Evolutionary conservation across 1,140 invertebrate species (phyloP).

Genomic region (Cheumatopsyche charites): DNA sequence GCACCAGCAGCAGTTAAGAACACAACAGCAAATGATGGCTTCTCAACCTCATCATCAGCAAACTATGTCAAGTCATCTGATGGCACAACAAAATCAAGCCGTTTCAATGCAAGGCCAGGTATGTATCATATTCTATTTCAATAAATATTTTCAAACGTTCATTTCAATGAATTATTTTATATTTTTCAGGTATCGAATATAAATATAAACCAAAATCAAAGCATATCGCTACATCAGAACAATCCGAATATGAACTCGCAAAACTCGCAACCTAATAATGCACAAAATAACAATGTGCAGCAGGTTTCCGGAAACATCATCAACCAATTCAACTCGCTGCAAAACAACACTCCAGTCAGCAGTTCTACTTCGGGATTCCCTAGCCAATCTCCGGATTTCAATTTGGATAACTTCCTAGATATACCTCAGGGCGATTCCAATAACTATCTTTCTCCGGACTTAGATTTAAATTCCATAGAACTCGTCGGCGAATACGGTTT

Average conservation of each 20-base stretch:
- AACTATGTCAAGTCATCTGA: slow-evolving; percentile 56
- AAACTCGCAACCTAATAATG: slow-evolving; percentile 26
- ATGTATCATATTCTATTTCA: slow-evolving; percentile 4
- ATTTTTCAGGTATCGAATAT: slow-evolving; percentile 65
- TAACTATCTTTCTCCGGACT: slow-evolving; percentile 76
- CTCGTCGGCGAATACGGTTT: slow-evolving; percentile 52
- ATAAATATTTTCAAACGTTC: slow-evolving; percentile 21
- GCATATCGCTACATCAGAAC: slow-evolving; percentile 64
- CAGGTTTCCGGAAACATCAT: slow-evolving; percentile 46
- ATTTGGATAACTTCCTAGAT: slow-evolving; percentile 76
- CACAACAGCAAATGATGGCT: slow-evolving; percentile 60
- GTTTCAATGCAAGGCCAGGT: slow-evolving; percentile 62
- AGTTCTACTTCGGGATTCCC: slow-evolving; percentile 62
- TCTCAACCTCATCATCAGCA: slow-evolving; percentile 61
- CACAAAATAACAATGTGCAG: slow-evolving; percentile 45
- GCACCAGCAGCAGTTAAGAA: slow-evolving; percentile 58
- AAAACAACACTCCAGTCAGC: slow-evolving; percentile 56
- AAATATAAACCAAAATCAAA: slow-evolving; percentile 70
- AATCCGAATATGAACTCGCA: slow-evolving; percentile 15
- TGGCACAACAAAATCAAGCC: slow-evolving; percentile 65
- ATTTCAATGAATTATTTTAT: slow-evolving; percentile 13
- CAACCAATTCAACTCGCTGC: slow-evolving; percentile 55
- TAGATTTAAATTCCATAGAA: slow-evolving; percentile 67
- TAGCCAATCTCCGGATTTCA: slow-evolving; percentile 71
- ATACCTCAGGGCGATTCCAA: slow-evolving; percentile 71